Base-by-base conservation (phyloP, 2,113 vertebrate genomes). In the Grantiella picta region DNA sequence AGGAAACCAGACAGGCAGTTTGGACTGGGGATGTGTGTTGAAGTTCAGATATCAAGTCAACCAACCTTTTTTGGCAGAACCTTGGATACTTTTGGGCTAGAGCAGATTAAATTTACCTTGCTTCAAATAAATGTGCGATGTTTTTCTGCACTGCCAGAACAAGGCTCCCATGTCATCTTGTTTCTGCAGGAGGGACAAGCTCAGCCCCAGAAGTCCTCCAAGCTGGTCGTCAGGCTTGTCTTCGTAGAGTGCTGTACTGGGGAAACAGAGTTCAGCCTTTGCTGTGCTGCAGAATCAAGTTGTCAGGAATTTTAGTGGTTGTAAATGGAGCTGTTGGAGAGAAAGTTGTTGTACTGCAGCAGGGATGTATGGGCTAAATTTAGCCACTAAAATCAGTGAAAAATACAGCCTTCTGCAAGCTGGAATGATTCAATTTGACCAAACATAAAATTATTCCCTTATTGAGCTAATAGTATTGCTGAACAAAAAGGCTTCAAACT, bases 341-440 rank as follows among this genome's bases (percentile, higher is more conserved):
- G 73, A 61, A 47, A 73, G 47, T 47, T 15, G 0, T 63, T 2
- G 2, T 38, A 15, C 22, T 60, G 64, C 75, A 76, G 63, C 11
- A 63, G 68, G 60, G 65, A 78, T 75, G 15, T 36, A 35, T 12
- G 33, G 52, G 52, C 76, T 94, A 90, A 94, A 92, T 93, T 86
- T 90, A 96, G 90, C 60, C 15, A 8, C 59, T 70, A 70, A 95
- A 90, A 87, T 91, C 70, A 87, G 53, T 54, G 54, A 89, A 83
- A 95, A 49, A 7, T 27, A 50, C 31, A 47, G 42, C 19, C 23
- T 81, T 77, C 47, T 81, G 64, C 33, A 54, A 84, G 73, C 52
- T 73, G 72, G 71, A 90, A 59, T 66, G 64, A 86, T 86, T 95
- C 72, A 56, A 17, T 85, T 82, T 85, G 79, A 90, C 56, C 68